Evolutionary conservation across 2,113 vertebrate species (phyloP).

Genomic region (Lepidothrix coronata): DNA sequence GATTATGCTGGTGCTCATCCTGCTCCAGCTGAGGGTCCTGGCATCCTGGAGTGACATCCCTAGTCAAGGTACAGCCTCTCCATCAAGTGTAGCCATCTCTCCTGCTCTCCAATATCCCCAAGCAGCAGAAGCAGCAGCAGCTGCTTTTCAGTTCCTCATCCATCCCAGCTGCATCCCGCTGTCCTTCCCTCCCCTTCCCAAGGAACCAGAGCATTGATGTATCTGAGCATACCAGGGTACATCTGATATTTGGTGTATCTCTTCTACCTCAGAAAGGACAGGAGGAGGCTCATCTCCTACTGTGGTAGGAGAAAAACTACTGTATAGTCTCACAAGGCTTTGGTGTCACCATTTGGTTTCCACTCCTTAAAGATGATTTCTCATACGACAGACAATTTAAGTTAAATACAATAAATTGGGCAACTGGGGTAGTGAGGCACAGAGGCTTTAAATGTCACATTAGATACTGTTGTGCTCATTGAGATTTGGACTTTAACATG

Average conservation of each 20-base stretch:
- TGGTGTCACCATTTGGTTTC: constrained; percentile 46
- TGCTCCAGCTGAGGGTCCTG: background rate
- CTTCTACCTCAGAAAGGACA: constrained; percentile 17
- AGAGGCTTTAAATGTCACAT: constrained; percentile 58
- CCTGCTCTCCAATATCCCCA: background rate
- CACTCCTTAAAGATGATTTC: constrained; percentile 56
- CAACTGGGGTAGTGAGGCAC: constrained; percentile 47
- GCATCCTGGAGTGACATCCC: background rate
- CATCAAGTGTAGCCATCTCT: background rate
- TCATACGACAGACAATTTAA: constrained; percentile 64
- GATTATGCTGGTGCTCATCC: background rate
- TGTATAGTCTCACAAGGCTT: background rate
- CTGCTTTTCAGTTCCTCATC: background rate
- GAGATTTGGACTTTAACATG: constrained; percentile 70
- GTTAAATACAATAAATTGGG: constrained; percentile 54
- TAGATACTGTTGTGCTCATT: constrained; percentile 35
- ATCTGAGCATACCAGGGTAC: fast-evolving
- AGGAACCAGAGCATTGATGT: background rate
- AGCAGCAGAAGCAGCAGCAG: background rate
- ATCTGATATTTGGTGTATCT: background rate
- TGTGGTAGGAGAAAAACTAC: constrained; percentile 47
- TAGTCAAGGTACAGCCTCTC: background rate
- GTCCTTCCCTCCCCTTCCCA: background rate
- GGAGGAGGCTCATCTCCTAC: constrained; percentile 27
- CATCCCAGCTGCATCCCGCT: background rate